These are phyloP conservation scores for Stegophylla sp. DNA, from an alignment of 2,888 invertebrate genomes.

Conservation along the genomic window DNA sequence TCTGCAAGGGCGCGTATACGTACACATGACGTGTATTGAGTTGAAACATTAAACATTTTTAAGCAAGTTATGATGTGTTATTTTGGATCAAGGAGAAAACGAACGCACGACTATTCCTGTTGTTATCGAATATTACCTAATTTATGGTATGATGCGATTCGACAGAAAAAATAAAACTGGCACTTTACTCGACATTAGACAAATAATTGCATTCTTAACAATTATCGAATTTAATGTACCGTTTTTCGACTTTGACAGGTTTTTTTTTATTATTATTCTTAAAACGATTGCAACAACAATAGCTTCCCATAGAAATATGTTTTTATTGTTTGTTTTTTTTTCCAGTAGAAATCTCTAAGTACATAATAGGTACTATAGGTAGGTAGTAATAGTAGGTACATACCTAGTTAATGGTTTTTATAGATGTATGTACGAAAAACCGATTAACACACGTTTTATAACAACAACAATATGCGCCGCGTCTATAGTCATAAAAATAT, in stretches of 20 bases:
- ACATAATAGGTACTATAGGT: no score
- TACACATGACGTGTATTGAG: no score
- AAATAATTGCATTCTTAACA: background rate
- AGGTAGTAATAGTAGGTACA: background rate
- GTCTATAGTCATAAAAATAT: no score
- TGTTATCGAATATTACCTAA: no score
- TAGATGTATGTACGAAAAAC: background rate
- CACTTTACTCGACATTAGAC: background rate
- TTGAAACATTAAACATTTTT: no score
- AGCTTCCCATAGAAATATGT: background rate
- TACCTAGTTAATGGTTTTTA: background rate
- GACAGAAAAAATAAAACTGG: background rate
- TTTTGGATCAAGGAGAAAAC: no score
- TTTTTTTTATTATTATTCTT: background rate
- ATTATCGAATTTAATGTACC: constrained; percentile 7
- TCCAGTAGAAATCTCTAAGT: background rate
- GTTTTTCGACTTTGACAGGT: background rate
- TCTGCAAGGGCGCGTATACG: no score
- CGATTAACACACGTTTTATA: background rate
- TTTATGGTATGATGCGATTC: background rate
- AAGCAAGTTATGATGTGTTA: no score
- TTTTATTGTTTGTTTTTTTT: background rate
- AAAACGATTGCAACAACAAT: background rate
- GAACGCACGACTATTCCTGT: background rate
- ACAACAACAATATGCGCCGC: no score